Evolutionary conservation across 2,113 vertebrate genomes (phyloP), one percentile per base, ranked within the genome.

Genomic region (Myiozetetes cayanensis): DNA sequence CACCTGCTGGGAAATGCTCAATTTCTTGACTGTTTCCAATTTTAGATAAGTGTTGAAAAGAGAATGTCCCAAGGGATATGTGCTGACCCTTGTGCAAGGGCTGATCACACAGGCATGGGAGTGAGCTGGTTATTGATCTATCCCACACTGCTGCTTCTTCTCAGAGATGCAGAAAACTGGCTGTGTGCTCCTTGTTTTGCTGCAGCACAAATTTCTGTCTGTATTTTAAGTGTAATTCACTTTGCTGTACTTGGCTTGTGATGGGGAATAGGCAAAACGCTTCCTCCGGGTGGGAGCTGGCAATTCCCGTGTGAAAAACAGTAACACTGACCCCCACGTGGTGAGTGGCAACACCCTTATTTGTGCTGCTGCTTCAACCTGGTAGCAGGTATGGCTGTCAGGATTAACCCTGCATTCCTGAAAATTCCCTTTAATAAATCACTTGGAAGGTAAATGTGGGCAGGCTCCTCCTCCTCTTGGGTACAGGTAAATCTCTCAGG

Each of bases 401-500:
- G 87, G 74, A 92, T 90, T 93, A 93, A 89, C 68, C 28, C 88
- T 6, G 1, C 52, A 50, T 95, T 81, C 73, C 72, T 90, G 76
- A 89, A 92, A 82, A 85, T 87, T 83, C 73, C 73, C 84, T 67
- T 61, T 28, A 55, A 72, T 81, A 58, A 66, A 94, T 81, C n/a
- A 31, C 37, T 88, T 62, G 43, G 67, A 74, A 75, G 50, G 73
- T 24, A n/a, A 6, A 24, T 35, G 17, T 53, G 67, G 44, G 61
- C 65, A 88, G 53, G 43, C 37, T 11, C 4, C 71, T 93, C 72
- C 91, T 96, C 89, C 49, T 43, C 84, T 44, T 84, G 77, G 7
- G 19, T 39, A 28, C 30, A 79, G 81, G 73, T 81, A 97, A 98
- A 98, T 97, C 96, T 96, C 97, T 97, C 95, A 96, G 97, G 79